Base-by-base conservation (phyloP, 2,797 vertebrate species). In the Petrocephalus schoutedeni region DNA sequence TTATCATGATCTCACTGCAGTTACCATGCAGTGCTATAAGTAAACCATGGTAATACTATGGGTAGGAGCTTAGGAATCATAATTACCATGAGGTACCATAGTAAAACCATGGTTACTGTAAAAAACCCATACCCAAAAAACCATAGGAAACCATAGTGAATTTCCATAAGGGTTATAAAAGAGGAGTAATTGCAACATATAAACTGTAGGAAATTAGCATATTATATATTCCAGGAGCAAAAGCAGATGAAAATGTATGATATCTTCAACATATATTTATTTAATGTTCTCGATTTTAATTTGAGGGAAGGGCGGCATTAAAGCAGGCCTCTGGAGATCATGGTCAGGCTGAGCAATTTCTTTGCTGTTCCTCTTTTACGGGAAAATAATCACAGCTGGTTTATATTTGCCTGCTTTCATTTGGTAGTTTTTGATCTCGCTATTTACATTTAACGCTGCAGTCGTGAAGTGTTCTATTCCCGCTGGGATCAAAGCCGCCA, bases 391-490 rank as follows among this genome's bases (percentile, higher is more conserved):
- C 51, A 80, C 88, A 86, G 85, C 84, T 77, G 83, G 23, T 80
- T 86, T 56, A 41, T 59, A 86, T 86, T 14, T 19, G 19, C 77
- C 64, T 28, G 53, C 16, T 45, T 74, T 77, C 71, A 77, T 86
- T 14, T 58, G 49, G 67, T 85, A 88, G 54, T n/a, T 85, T 85
- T 85, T 84, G 58, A 83, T 88, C 77, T 84, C 7, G 57, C 45
- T 4, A 64, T 86, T 67, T 67, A 36, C 59, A 83, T 67, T 74
- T 41, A 74, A 86, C 83, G 45, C 32, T 32, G 19, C 36, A n/a
- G 8, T 23, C 51, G 36, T 21, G 21, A 71, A 77, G 21, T 74
- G 32, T 58, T 28, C 53, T 58, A 85, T 83, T 83, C 45, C 19
- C 12, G 21, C n/a, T 49, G 45, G 16, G 36, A 83, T 83, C 80